Percentiles rank a stretch among this genome's conserved stretches.
phyloP scores from a whole-genome alignment of 2,888 invertebrate species.

The Rosalia funebris region DNA sequence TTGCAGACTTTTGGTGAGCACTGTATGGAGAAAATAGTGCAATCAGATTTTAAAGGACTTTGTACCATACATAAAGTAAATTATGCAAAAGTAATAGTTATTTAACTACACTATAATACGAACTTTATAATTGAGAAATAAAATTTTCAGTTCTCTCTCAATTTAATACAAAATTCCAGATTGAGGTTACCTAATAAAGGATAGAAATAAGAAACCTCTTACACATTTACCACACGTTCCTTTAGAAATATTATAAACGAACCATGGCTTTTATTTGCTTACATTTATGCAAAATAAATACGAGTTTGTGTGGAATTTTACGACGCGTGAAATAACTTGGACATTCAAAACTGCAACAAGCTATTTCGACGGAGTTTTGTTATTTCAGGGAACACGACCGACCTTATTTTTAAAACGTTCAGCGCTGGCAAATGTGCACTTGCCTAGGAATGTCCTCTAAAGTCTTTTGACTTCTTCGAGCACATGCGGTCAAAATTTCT shows the following conservation, averaged over 20 bases:
- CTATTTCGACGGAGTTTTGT: constrained; percentile 33
- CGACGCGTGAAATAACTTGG: constrained; percentile 40
- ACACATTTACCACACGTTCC: constrained; percentile 18
- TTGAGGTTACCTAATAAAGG: not conserved
- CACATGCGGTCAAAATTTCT: too few species aligned
- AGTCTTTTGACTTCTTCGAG: too few species aligned
- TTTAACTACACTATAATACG: too few species aligned
- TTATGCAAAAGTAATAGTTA: too few species aligned
- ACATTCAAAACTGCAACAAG: constrained; percentile 34
- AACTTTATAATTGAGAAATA: too few species aligned
- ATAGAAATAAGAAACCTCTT: not conserved
- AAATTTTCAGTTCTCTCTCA: too few species aligned
- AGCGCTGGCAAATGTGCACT: constrained; percentile 40
- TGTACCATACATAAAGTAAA: too few species aligned
- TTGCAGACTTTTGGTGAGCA: too few species aligned
- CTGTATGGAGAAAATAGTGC: too few species aligned
- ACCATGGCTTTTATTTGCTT: constrained; percentile 33
- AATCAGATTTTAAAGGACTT: too few species aligned
- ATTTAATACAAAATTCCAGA: not conserved
- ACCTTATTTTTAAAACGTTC: constrained; percentile 49
- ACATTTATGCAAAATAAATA: constrained; percentile 38
- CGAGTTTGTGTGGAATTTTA: constrained; percentile 33
- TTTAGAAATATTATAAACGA: constrained; percentile 27
- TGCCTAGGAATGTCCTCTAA: constrained; percentile 2
- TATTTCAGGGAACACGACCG: constrained; percentile 27